Evolutionary conservation across 2,113 vertebrate species (phyloP).

Genomic region (Cyprinus carpio): DNA sequence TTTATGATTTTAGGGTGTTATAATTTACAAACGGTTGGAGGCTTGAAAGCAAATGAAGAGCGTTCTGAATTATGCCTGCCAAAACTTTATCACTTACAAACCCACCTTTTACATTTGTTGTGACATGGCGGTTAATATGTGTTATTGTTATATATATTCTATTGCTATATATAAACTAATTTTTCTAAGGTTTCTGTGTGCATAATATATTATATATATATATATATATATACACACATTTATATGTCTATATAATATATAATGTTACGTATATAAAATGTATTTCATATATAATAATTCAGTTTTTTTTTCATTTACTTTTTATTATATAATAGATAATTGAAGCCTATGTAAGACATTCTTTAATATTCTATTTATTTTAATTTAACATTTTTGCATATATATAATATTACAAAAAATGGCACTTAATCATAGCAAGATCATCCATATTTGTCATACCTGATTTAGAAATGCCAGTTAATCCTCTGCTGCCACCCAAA

Average conservation of each 20-base stretch:
- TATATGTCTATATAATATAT: background rate
- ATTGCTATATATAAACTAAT: background rate
- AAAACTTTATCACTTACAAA: background rate
- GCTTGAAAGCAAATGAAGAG: background rate
- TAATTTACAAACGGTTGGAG: background rate
- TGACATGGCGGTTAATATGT: too few species aligned
- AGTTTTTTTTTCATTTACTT: background rate
- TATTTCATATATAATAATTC: background rate
- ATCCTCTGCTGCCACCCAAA: conserved; percentile 80
- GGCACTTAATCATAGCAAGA: conserved; percentile 70
- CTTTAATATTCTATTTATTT: conserved; percentile 7
- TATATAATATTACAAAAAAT: conserved; percentile 17
- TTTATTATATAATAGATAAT: background rate
- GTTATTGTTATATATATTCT: too few species aligned
- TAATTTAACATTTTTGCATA: too few species aligned
- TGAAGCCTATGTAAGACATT: conserved; percentile 29
- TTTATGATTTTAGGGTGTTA: conserved; percentile 25
- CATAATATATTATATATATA: too few species aligned
- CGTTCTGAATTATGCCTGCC: background rate
- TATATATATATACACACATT: too few species aligned
- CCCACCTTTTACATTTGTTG: too few species aligned
- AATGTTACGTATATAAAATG: background rate
- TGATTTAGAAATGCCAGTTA: conserved; percentile 83
- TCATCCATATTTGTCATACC: conserved; percentile 86
- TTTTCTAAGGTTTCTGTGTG: background rate